Evolutionary conservation across 2,888 invertebrate genomes (phyloP), one percentile per base, ranked within the genome.

Genomic region (Sesia apiformis): DNA sequence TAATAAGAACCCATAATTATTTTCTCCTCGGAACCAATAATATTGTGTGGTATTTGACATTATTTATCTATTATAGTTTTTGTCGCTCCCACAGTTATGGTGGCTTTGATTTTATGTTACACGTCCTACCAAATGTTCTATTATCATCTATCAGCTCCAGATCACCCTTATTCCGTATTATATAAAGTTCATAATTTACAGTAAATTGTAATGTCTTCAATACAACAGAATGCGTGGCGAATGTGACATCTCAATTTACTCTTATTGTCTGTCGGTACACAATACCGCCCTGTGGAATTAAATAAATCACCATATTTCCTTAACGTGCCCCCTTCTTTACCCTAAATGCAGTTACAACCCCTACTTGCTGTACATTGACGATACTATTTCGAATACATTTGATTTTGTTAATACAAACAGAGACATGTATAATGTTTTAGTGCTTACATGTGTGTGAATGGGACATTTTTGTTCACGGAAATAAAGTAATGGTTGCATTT

Each of bases 211-310:
- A 38, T 23, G 23, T 38, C 7, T 3, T 39, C 7, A 4, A 50
- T 55, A 39, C 54, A 56, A 66, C 70, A 63, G 74, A 71, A 75
- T 76, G 82, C 81, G 79, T 83, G 68, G 67, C 81, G 73, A 83
- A 84, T 79, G 74, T 67, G 76, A 85, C 77, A 72, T 82, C 81
- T 85, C 86, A 86, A 86, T 87, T 86, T 86, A 75, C 67, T 59
- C 59, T 69, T 66, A 87, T 86, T 87, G 86, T 87, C 73, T 69
- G 69, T 58, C 54, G 60, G 52, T 55, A 53, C 43, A 66, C 69
- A 66, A 68, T 64, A 65, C 64, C 60, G 65, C 68, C 65, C 63
- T 60, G 62, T 58, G 60, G 60, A 60, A 63, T 63, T 62, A 65
- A 62, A 72, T 72, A 73, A 75, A 73, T 72, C 70, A 73, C 63